phyloP scores from a whole-genome alignment of 2,888 invertebrate species.

The Clusia tigrina region DNA sequence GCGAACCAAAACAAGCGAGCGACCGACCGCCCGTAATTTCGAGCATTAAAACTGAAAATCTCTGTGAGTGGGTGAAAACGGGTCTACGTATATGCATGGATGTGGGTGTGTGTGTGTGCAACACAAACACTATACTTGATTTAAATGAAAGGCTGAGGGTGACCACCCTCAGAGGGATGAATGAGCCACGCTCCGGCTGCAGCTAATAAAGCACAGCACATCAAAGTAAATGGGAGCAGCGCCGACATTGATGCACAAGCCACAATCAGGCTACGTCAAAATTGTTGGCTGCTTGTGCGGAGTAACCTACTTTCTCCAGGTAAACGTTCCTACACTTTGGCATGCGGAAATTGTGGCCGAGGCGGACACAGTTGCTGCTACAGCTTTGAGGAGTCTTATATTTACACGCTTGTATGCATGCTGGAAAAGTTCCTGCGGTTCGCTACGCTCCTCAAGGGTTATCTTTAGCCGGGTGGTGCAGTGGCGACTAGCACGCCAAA shows the following conservation, averaged over 20 bases:
- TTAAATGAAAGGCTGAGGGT: background rate
- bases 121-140: background rate
- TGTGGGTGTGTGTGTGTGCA: background rate
- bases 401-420: no score
- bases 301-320: slow-evolving; percentile 3
- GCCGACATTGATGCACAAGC: background rate
- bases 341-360: no score
- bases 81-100: no score
- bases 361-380: no score
- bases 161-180: background rate
- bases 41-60: no score
- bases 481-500: background rate
- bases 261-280: background rate
- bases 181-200: background rate
- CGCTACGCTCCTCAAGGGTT: background rate
- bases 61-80: no score
- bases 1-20: background rate
- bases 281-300: background rate
- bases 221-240: background rate
- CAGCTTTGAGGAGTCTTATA: no score
- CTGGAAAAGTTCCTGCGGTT: background rate
- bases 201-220: slow-evolving; percentile 17
- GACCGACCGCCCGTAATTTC: background rate
- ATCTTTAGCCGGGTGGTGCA: no score
- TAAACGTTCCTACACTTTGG: no score